Evolutionary conservation across 2,888 invertebrate species (phyloP), one percentile per base, ranked within the genome.

Genomic region (Asteroscopus sphinx): DNA sequence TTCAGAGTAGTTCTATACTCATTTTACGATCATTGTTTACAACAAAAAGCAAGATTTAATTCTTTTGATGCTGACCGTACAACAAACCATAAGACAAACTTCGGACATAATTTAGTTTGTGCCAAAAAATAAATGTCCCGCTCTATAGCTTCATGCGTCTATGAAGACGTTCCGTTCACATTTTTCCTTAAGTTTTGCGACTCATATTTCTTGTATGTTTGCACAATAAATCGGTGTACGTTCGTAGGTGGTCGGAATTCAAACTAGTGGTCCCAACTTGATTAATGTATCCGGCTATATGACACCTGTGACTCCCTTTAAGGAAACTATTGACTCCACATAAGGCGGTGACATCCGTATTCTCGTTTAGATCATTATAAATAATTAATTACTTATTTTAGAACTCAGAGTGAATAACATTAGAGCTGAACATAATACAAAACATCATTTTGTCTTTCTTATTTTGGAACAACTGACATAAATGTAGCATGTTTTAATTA

Each of bases 221-320:
- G 32, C 46, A 11, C 37, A 37, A 71, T 65, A 55, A 46, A 58
- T 74, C 26, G 47, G 46, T 39, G 49, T 61, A 60, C 52, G 61
- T 46, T 76, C 54, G 75, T 80, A 65, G 76, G 81, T 80, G 81
- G 81, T 77, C 79, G 67, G 63, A 65, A 69, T 51, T 74, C 57
- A 73, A 63, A 61, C 61, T 56, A 60, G 61, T 64, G 51, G 66
- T 68, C 64, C 55, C 51, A 40, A 35, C 60, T 63, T 86, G 83
- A 86, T 80, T 78, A 81, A 86, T 85, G 80, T 76, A 65, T 82
- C 81, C 81, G 79, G 77, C 73, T 74, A 76, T 75, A 57, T 64
- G 77, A 80, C 83, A 81, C 80, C 77, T 77, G 77, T 68, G 70
- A 54, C 53, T 62, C 69, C 76, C 39, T 67, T 64, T 75, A 73